These are phyloP conservation scores for Spodoptera frugiperda DNA, from an alignment of 1,140 invertebrate genomes.

Conservation along the genomic window DNA sequence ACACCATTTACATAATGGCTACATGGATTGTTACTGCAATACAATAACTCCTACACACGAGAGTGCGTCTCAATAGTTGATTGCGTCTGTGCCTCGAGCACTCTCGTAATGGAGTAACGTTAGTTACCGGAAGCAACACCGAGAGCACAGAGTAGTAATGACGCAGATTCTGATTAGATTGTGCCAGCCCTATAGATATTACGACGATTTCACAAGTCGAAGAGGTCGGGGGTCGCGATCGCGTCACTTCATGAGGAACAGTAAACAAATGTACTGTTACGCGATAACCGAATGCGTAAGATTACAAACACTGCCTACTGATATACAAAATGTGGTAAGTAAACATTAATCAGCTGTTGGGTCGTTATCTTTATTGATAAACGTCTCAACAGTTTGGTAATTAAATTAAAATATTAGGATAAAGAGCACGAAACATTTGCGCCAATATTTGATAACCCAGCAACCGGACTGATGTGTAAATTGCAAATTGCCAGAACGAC, in stretches of 20 bases:
- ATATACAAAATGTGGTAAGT: conserved; percentile 14
- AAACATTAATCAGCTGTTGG: conserved; percentile 49
- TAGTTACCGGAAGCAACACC: conserved; percentile 13
- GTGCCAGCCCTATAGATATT: conserved; percentile 46
- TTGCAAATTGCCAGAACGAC: conserved; percentile 22
- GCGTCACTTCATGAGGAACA: conserved; percentile 40
- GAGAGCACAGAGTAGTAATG: conserved; percentile 31
- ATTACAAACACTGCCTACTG: conserved; percentile 19
- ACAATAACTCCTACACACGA: conserved; percentile 39
- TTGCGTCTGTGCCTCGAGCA: neutral
- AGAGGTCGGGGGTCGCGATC: conserved; percentile 51
- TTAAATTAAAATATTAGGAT: conserved; percentile 9
- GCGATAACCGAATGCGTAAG: conserved; percentile 47
- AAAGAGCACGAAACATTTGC: neutral
- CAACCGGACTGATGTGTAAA: neutral
- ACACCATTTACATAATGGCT: conserved; percentile 55
- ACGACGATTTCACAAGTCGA: conserved; percentile 47
- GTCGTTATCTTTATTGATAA: conserved; percentile 2
- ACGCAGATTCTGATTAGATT: conserved; percentile 23
- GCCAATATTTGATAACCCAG: conserved; percentile 7
- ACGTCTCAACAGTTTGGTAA: conserved; percentile 5
- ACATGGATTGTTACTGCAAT: conserved; percentile 34
- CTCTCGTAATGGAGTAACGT: conserved; percentile 22
- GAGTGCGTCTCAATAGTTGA: conserved; percentile 30
- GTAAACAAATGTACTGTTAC: conserved; percentile 45